Base-by-base conservation (phyloP, 2,113 vertebrate species). In the Alaudala cheleensis region DNA sequence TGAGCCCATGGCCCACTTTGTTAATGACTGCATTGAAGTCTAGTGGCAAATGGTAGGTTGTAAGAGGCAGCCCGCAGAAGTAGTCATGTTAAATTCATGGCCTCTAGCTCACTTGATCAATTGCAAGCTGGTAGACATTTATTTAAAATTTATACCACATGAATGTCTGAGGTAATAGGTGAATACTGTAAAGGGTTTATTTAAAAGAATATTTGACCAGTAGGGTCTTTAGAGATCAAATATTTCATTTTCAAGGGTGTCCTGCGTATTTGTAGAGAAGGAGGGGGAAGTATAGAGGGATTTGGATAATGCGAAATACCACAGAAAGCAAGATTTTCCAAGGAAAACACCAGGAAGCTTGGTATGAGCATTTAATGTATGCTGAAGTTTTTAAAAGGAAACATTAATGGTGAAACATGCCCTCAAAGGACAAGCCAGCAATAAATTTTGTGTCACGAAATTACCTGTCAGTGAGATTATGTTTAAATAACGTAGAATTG, bases 301-400 rank as follows among this genome's bases (percentile, higher is more conserved):
- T 96, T 97, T 96, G 97, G 97, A 97, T 95, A 97, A 97, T 88
- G 90, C 28, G n/a, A 98, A 98, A 98, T 98, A 98, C 98, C 98
- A 95, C 97, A 98, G 92, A 98, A 98, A 97, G 97, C 81, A 95
- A 95, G 90, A 96, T 97, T 93, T 98, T 98, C 98, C 97, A 98
- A 98, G 97, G 98, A 98, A 98, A 98, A 98, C 97, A 98, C 85
- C 94, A 97, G 91, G 96, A 97, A 98, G 96, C 80, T 94, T 97
- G 95, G 96, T 95, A 97, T 97, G 97, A 97, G 93, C 96, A 97
- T 97, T 98, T 98, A 98, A 98, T 97, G 97, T 97, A 97, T 97
- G 97, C 96, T 96, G 31, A 89, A 97, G 98, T 98, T 98, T 98
- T 98, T 97, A 97, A 98, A 98, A 98, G 98, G 98, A 98, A 98